Base-by-base conservation (phyloP, 2,888 invertebrate species). In the Stenodera caucasica region DNA sequence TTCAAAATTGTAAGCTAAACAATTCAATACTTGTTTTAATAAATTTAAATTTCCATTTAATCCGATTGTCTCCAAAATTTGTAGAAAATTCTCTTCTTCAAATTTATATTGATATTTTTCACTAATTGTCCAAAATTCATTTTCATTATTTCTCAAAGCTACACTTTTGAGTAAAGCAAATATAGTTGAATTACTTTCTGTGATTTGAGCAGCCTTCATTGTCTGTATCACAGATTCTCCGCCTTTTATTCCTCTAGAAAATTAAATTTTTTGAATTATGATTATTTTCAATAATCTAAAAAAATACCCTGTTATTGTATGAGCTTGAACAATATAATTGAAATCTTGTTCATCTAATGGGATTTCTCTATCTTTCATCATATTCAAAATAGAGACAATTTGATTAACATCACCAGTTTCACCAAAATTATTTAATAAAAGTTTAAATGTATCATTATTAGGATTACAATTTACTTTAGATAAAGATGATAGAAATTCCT, bases 301-400 rank as follows among this genome's bases (percentile, higher is more conserved):
- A 45, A 45, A 80, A 78, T 78, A 86, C 86, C 83, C 81, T 60
- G 81, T 72, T 70, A 82, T 83, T 9, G 85, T 83, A 74, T 89
- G 84, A 11, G 85, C 86, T 57, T 86, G 74, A 9, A 89, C 83
- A 0, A 90, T 78, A 0, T 84, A 82, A 68, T 86, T 85, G 56
- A 88, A 88, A 18, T 86, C 79, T 59, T 77, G 79, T 69, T 86
- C 86, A n/a, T 84, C 84, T 0, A 86, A 80, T 0, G 85, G 77
- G 49, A 85, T 75, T 1, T 79, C 79, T 15, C 79, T 77, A 1
- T 81, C 72, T 68, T 87, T 87, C 85, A 90, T 89, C 51, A 84
- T 82, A 1, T 84, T 79, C 57, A 90, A 78, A 6, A 89, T 80
- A 69, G 84, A 82, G 12, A 82, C 78, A 0, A 85, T 83, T 71